A percentile compares a stretch with the other conserved stretches of the same genome.
Conservation (phyloP, 2,888 invertebrate genomes). For the Endomychus coccineus region DNA sequence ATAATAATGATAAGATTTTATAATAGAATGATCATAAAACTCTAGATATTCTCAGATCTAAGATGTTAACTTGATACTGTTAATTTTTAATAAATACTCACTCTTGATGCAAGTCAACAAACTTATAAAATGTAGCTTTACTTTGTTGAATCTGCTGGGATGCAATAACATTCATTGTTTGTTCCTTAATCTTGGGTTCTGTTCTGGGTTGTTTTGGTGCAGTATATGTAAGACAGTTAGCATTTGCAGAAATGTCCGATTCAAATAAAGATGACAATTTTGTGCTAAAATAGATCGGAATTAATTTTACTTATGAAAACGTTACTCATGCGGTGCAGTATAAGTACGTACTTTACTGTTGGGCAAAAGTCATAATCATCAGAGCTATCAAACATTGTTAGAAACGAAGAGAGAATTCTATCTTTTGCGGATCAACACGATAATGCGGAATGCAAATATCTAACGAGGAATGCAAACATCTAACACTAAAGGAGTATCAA, state of each 20-base stretch:
- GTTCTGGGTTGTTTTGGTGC: constrained; percentile 34
- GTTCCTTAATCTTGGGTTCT: not conserved
- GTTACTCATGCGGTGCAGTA: not conserved
- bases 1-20: not conserved
- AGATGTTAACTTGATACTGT: not conserved
- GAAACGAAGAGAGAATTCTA: too few species aligned
- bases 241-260: constrained; percentile 15
- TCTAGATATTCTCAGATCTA: not conserved
- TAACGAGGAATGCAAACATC: too few species aligned
- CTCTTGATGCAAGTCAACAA: constrained; percentile 4
- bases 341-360: constrained; percentile 24
- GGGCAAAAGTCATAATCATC: constrained; percentile 34
- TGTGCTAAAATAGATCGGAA: constrained; percentile 25
- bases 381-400: too few species aligned
- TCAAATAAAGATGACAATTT: constrained; percentile 32
- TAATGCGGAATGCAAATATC: too few species aligned
- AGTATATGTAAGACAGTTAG: constrained; percentile 30
- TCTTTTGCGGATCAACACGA: too few species aligned
- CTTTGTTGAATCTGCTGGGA: too few species aligned
- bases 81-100: not conserved
- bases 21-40: not conserved
- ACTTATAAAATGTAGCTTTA: constrained; percentile 9
- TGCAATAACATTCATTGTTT: not conserved
- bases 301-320: constrained; percentile 5
- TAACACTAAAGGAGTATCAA: too few species aligned